Base-by-base conservation (phyloP, 2,113 vertebrate species). In the Microcebus murinus region DNA sequence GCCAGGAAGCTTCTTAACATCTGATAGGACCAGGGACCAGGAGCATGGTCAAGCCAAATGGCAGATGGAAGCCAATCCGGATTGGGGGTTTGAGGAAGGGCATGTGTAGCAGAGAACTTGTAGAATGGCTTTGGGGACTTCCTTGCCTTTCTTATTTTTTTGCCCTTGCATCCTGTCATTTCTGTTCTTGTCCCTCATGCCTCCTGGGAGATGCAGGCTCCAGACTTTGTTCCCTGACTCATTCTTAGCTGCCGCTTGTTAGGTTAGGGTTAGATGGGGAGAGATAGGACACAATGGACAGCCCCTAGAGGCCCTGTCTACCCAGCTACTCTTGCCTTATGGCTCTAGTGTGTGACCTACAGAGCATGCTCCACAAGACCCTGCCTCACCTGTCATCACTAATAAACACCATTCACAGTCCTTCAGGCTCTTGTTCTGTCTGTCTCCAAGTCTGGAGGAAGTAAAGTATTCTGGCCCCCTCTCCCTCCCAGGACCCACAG, bases 311-410 rank as follows among this genome's bases (percentile, higher is more conserved):
- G 81, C 84, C 84, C 90, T 76, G 77, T 73, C 85, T 61, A 42
- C 92, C 85, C 1, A 4, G 67, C 88, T 71, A 70, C 68, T 95
- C 96, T 80, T 89, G 89, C 94, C 93, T 93, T 79, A 92, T 1
- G 84, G 97, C 96, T 95, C 94, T 96, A 95, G 90, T 17, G 91
- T 97, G 76, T 96, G 96, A 93, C 77, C 96, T 96, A 77, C 96
- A 98, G 98, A 95, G 96, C 98, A 97, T 97, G 97, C 77, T 97
- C 93, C 95, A 95, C 10, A n/a, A 90, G 96, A 92, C 77, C 95
- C 76, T 85, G 84, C 36, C 91, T 91, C 93, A 90, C 48, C 61
- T 82, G 96, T 96, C 97, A 92, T 97, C 93, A 95, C 81, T 65
- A 98, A 98, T 98, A 98, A 98, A 97, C 92, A 96, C 76, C 96